Conservation (phyloP, 53 echinoderm and acorn worm species). For the Echinarachnius parma region DNA sequence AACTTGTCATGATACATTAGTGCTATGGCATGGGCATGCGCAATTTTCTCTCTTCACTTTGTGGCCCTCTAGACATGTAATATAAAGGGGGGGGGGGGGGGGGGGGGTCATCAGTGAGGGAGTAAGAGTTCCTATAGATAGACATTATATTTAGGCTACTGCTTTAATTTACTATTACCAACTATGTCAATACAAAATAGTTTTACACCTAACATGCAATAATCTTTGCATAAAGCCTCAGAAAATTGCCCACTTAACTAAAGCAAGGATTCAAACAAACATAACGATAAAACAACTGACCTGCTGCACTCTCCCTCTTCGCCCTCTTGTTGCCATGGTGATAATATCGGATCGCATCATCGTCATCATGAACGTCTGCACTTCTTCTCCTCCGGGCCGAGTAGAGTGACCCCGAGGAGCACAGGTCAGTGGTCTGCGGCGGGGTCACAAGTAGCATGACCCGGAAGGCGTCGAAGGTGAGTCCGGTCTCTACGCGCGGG, state of each 20-base stretch:
- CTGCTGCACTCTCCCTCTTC: too few species aligned
- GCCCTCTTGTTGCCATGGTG: constrained; percentile 1
- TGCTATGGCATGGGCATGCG: too few species aligned
- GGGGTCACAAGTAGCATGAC: constrained; percentile 72
- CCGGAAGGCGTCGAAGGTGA: constrained; percentile 28
- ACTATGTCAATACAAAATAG: not conserved
- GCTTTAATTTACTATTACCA: not conserved
- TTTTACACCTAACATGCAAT: too few species aligned
- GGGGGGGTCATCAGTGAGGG: too few species aligned
- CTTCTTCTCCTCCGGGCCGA: constrained; percentile 6
- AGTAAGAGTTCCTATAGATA: too few species aligned
- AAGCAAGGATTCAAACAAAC: too few species aligned
- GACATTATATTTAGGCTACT: not conserved
- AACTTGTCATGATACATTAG: too few species aligned
- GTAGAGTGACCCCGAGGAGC: constrained; percentile 44
- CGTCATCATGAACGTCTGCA: constrained; percentile 6
- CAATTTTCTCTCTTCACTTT: too few species aligned
- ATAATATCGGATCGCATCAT: not conserved
- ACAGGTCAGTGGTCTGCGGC: constrained; percentile 62
- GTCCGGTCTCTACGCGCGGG: constrained; percentile 35
- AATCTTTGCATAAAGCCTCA: too few species aligned
- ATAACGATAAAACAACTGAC: too few species aligned
- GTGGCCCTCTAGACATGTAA: too few species aligned
- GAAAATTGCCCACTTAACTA: too few species aligned
- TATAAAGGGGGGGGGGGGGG: not conserved